phyloP scores from a whole-genome alignment of 2,888 invertebrate genomes.

The Trypoxylon attenuatum region DNA sequence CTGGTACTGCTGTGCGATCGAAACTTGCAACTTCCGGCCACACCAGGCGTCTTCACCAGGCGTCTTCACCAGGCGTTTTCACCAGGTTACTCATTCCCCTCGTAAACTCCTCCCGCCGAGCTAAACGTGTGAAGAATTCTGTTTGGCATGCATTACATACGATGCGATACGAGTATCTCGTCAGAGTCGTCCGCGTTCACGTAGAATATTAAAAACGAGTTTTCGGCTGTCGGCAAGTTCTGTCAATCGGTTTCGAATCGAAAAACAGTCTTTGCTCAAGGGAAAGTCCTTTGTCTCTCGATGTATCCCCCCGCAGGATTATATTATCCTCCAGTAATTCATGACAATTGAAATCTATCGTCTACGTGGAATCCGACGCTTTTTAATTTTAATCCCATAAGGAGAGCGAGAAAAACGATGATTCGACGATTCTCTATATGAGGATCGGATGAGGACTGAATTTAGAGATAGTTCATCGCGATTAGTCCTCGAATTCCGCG shows the following conservation, averaged over 20 bases:
- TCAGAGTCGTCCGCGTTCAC: background rate
- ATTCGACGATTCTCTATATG: conserved; percentile 9
- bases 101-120: conserved; percentile 8
- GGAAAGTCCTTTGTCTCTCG: too few relatives aligned
- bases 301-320: too few relatives aligned
- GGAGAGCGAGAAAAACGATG: background rate
- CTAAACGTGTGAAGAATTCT: conserved; percentile 29
- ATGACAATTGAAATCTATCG: conserved; percentile 8
- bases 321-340: too few relatives aligned
- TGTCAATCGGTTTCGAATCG: conserved; percentile 2
- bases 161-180: conserved; percentile 5
- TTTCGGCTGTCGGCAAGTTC: conserved; percentile 12
- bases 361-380: conserved; percentile 7
- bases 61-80: too few relatives aligned
- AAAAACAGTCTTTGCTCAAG: too few relatives aligned
- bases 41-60: too few relatives aligned
- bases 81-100: background rate
- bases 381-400: conserved; percentile 34
- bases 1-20: too few relatives aligned
- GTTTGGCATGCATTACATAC: conserved; percentile 30
- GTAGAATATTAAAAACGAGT: conserved; percentile 25
- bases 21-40: too few relatives aligned
- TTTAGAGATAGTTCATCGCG: conserved; percentile 60
- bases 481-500: conserved; percentile 56
- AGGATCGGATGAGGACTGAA: conserved; percentile 40